These are phyloP conservation scores for Druceiella hillmani DNA, from an alignment of 2,888 invertebrate genomes.

Conservation along the genomic window DNA sequence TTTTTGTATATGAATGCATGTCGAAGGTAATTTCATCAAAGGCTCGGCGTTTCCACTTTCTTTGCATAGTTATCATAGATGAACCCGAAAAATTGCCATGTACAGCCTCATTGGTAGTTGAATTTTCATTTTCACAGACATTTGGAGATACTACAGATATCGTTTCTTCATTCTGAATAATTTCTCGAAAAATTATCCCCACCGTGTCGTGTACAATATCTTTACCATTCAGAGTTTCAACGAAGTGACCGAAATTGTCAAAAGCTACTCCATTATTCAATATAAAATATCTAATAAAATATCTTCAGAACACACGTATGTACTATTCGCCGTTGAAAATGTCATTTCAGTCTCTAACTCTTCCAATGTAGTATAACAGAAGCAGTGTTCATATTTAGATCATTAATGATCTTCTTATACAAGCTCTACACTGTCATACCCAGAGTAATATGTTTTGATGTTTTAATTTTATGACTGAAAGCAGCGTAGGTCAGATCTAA, in stretches of 20 bases:
- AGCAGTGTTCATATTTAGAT: slow-evolving; percentile 29
- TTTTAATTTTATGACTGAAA: slow-evolving; percentile 27
- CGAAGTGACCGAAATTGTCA: slow-evolving; percentile 18
- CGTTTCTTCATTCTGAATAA: too few relatives aligned
- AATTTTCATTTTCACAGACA: too few relatives aligned
- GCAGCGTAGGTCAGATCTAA: too few relatives aligned
- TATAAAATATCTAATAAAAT: slow-evolving; percentile 21
- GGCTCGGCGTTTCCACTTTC: too few relatives aligned
- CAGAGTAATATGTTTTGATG: slow-evolving; percentile 21
- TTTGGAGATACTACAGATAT: too few relatives aligned
- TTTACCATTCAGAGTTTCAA: slow-evolving; percentile 13
- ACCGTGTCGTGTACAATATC: slow-evolving; percentile 53
- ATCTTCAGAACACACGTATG: slow-evolving; percentile 26
- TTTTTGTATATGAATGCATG: too few relatives aligned
- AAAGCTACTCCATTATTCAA: slow-evolving; percentile 24
- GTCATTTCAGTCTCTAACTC: slow-evolving; percentile 29
- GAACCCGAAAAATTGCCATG: too few relatives aligned
- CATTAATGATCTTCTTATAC: slow-evolving; percentile 25
- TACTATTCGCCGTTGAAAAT: slow-evolving; percentile 17
- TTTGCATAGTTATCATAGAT: too few relatives aligned
- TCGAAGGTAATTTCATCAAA: too few relatives aligned
- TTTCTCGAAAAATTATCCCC: slow-evolving; percentile 63
- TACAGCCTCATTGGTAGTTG: too few relatives aligned
- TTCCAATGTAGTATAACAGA: slow-evolving; percentile 26
- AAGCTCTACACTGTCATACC: slow-evolving; percentile 28